These are phyloP conservation scores for Notocelia uddmanniana DNA, from an alignment of 2,888 invertebrate species.

Conservation along the genomic window DNA sequence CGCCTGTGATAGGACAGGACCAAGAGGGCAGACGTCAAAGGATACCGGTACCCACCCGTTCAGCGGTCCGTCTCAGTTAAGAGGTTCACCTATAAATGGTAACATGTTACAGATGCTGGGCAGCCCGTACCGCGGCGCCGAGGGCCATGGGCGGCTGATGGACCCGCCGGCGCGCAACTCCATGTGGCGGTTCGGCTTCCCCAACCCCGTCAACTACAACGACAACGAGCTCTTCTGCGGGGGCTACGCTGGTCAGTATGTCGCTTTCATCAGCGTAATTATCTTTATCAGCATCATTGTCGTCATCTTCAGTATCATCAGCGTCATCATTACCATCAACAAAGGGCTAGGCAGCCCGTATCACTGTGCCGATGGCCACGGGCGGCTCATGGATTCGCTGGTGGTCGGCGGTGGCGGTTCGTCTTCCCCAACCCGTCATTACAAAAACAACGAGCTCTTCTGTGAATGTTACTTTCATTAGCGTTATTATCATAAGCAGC, in stretches of 20 bases:
- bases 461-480: no score
- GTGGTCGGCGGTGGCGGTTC: slow-evolving; percentile 85
- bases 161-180: slow-evolving; percentile 97
- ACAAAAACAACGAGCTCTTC: no score
- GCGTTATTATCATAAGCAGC: no score
- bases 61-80: no score
- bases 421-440: neutral
- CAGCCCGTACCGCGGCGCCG: slow-evolving; percentile 80
- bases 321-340: neutral
- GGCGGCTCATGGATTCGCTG: slow-evolving; percentile 96
- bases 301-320: neutral
- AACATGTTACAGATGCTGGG: slow-evolving; percentile 71
- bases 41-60: no score
- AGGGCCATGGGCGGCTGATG: slow-evolving; percentile 94
- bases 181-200: slow-evolving; percentile 98
- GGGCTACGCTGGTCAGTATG: slow-evolving; percentile 91
- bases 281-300: neutral
- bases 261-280: neutral
- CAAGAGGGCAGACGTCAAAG: no score
- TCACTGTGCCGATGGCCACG: slow-evolving; percentile 90
- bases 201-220: slow-evolving; percentile 97
- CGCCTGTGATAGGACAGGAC: no score
- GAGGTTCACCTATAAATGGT: neutral
- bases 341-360: slow-evolving; percentile 68
- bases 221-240: slow-evolving; percentile 98